These are phyloP conservation scores for Escarpia spicata DNA, from an alignment of 2,888 invertebrate genomes.

Conservation along the genomic window DNA sequence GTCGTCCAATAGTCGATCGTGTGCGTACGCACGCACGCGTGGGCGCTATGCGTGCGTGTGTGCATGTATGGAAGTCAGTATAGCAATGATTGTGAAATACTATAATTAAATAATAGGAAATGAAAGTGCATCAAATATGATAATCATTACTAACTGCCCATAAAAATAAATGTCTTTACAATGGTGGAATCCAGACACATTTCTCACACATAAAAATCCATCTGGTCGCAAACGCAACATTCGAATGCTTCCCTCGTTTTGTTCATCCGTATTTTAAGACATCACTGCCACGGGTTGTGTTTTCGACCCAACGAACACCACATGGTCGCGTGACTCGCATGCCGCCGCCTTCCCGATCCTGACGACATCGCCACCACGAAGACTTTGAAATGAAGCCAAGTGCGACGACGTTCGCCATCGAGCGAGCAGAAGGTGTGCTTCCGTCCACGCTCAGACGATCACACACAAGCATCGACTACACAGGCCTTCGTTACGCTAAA, in stretches of 20 bases:
- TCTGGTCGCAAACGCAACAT: background rate
- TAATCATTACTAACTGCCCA: background rate
- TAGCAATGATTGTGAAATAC: too few relatives aligned
- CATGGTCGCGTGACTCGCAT: background rate
- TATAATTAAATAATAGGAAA: too few relatives aligned
- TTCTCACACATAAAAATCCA: background rate
- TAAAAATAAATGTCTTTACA: background rate
- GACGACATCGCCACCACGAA: background rate
- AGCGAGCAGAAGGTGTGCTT: background rate
- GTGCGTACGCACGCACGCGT: too few relatives aligned
- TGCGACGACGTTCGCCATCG: background rate
- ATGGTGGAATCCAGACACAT: background rate
- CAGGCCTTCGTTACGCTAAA: background rate
- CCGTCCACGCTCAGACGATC: background rate
- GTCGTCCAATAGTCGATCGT: too few relatives aligned
- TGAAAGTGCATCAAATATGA: too few relatives aligned
- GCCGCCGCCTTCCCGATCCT: background rate
- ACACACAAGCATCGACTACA: background rate
- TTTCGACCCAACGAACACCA: background rate
- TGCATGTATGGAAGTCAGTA: too few relatives aligned
- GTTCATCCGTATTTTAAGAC: background rate
- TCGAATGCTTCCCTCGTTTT: background rate
- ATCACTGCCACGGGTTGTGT: background rate
- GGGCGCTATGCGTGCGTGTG: too few relatives aligned
- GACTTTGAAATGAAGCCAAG: background rate